A percentile compares a stretch with the other conserved stretches of the same genome.
phyloP scores from a whole-genome alignment of 1,140 invertebrate genomes.

The Drosophila murphyi region DNA sequence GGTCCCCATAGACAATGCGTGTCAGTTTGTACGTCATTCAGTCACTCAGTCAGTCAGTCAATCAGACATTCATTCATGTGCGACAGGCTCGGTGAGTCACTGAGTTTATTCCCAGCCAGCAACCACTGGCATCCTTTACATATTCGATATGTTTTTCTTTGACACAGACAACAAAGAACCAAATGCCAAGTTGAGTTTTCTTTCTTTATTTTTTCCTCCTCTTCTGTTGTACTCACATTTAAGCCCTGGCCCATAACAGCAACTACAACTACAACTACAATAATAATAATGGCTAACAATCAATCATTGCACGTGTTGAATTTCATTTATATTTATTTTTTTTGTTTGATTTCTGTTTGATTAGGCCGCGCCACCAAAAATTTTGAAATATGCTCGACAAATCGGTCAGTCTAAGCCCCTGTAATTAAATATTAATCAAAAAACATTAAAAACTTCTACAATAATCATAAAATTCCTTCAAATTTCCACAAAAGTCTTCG shows the following conservation, averaged over 20 bases:
- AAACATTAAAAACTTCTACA: slow-evolving; percentile 19
- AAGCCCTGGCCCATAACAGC: slow-evolving; percentile 4
- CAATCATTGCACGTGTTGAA: slow-evolving; percentile 69
- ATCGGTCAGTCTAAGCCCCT: slow-evolving; percentile 56
- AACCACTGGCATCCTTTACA: slow-evolving; percentile 43
- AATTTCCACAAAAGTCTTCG: slow-evolving; percentile 36
- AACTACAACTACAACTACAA: slow-evolving; percentile 21
- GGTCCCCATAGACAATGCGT: slow-evolving; percentile 62
- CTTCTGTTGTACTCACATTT: not conserved
- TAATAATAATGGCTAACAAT: slow-evolving; percentile 53
- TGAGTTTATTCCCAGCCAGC: slow-evolving; percentile 22
- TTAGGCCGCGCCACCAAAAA: slow-evolving; percentile 50
- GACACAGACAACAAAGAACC: slow-evolving; percentile 40
- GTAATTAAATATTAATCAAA: slow-evolving; percentile 62
- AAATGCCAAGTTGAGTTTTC: slow-evolving; percentile 36
- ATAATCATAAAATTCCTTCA: slow-evolving; percentile 22
- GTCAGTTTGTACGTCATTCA: slow-evolving; percentile 54
- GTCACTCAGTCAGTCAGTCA: slow-evolving; percentile 44
- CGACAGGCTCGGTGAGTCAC: slow-evolving; percentile 57
- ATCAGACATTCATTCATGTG: slow-evolving; percentile 43
- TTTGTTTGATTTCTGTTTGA: slow-evolving; percentile 48
- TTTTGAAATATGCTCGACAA: slow-evolving; percentile 42
- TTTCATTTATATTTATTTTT: slow-evolving; percentile 13
- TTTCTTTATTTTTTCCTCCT: slow-evolving; percentile 2
- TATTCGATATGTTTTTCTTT: slow-evolving; percentile 1